Evolutionary conservation across 2,113 vertebrate species (phyloP), one percentile per base, ranked within the genome.

Genomic region (Oncorhynchus tshawytscha): DNA sequence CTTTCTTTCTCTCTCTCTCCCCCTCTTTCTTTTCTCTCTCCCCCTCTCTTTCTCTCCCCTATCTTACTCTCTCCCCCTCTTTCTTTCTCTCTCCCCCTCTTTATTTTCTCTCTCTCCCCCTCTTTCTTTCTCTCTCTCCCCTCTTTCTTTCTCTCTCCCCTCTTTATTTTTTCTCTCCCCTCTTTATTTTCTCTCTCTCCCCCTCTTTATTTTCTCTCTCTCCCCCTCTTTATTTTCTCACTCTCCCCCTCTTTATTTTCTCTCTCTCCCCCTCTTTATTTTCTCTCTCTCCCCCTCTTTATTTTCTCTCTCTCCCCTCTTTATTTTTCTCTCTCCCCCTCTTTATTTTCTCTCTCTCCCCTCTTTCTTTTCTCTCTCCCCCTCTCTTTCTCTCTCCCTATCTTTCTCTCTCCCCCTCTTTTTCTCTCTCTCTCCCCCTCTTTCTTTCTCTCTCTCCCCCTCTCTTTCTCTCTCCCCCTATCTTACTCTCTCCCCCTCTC

Each of bases 1-100:
- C 29, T 31, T 5, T 70, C 74, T 34, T 6, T 34, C 6, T 34
- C 34, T 83, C 80, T 89, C 86, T 86, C 71, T 86, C 87, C n/a
- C n/a, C n/a, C 51, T 34, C 34, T 1, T 1, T 5, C 5, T 60
- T 3, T 1, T 3, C 3, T n/a, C n/a, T n/a, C n/a, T n/a, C n/a
- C n/a, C n/a, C n/a, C 6, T 34, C 29, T 34, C 12, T 59, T n/a
- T 45, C 1, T 39, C 34, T 29, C 66, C n/a, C n/a, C n/a, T n/a
- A n/a, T 31, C 3, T 15, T 77, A 68, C 64, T 73, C 59, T 11
- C 1, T 11, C 8, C 2, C 2, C n/a, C n/a, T n/a, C n/a, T n/a
- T n/a, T 82, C 70, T 82, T 67, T 75, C 65, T 70, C 71, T 76
- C 75, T 59, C 68, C 24, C 48, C 34, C 15, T 60, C 16, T 72